Conservation (phyloP, 2,888 invertebrate genomes). For the Caenorhabditis sp. region DNA sequence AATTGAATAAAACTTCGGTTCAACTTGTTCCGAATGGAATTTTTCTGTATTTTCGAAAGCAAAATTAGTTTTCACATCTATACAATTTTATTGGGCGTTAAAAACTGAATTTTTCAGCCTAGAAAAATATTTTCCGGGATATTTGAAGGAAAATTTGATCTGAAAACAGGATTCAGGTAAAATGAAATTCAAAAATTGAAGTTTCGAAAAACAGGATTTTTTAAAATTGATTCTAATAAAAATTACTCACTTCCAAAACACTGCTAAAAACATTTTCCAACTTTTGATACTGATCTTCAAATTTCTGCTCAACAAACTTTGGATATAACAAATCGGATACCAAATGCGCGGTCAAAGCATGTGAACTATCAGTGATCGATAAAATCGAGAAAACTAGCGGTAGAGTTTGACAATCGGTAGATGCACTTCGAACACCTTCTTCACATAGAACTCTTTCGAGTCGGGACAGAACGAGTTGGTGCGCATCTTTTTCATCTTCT, state of each 20-base stretch:
- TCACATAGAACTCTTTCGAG: conserved; percentile 33
- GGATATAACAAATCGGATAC: conserved; percentile 44
- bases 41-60: no score
- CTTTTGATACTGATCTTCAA: conserved; percentile 18
- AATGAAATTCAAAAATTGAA: no score
- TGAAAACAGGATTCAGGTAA: no score
- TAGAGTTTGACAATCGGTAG: conserved; percentile 38
- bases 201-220: no score
- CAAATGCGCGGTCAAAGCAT: conserved; percentile 36
- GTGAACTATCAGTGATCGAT: conserved; percentile 25
- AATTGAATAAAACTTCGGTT: no score
- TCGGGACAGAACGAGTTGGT: conserved; percentile 5
- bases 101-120: no score
- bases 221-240: not conserved
- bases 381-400: conserved; percentile 44
- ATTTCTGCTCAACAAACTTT: conserved; percentile 22
- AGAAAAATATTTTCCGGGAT: no score
- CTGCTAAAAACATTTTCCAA: conserved; percentile 24
- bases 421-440: conserved; percentile 44
- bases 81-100: no score
- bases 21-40: no score
- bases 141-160: no score
- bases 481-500: conserved; percentile 26
- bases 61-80: no score
- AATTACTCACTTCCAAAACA: conserved; percentile 22